phyloP scores from a whole-genome alignment of 2,888 invertebrate genomes.

The Serripes groenlandicus region DNA sequence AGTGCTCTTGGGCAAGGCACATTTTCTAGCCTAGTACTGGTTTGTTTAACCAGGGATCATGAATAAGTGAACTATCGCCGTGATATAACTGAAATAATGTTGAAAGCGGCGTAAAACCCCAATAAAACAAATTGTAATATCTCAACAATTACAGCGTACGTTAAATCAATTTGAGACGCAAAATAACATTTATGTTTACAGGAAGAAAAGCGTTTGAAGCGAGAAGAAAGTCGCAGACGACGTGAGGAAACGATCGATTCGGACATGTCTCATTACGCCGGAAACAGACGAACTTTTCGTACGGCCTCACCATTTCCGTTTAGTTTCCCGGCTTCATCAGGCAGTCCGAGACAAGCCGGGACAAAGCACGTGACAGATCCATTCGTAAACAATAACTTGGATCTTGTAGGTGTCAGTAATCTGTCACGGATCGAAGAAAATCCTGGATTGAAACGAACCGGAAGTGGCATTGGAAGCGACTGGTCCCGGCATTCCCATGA shows the following conservation, averaged over 20 bases:
- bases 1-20: too few relatives aligned
- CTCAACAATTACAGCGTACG: too few relatives aligned
- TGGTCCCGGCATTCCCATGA: constrained; percentile 52
- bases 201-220: constrained; percentile 24
- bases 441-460: constrained; percentile 18
- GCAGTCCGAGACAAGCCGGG: neutral
- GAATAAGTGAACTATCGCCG: too few relatives aligned
- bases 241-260: constrained; percentile 16
- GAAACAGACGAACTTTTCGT: constrained; percentile 1
- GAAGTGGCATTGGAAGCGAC: constrained; percentile 33
- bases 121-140: too few relatives aligned
- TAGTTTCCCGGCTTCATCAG: neutral
- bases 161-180: too few relatives aligned
- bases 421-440: constrained; percentile 7
- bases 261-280: constrained; percentile 29
- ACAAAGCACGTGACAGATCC: neutral
- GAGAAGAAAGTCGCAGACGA: constrained; percentile 25
- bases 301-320: neutral
- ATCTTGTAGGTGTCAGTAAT: neutral
- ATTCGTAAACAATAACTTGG: neutral
- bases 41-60: too few relatives aligned
- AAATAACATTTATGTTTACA: too few relatives aligned
- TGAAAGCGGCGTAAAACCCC: too few relatives aligned
- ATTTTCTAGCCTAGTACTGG: too few relatives aligned
- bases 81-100: too few relatives aligned